Evolutionary conservation across 2,888 invertebrate genomes (phyloP).

Genomic region (Cerastoderma edule): DNA sequence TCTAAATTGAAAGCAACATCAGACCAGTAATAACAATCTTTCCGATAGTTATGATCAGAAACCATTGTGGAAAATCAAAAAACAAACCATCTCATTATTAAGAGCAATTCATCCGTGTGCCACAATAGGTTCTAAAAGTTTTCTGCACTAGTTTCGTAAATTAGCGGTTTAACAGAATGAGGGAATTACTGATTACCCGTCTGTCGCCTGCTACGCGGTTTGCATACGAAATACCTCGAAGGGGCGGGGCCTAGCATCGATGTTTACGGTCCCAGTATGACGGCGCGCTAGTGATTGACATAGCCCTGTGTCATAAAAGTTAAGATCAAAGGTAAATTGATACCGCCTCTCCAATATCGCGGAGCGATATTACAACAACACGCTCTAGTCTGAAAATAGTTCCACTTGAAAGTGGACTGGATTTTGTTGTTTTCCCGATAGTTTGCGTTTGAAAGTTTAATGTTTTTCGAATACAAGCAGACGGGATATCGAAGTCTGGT

Average conservation of each 20-base stretch:
- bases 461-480: conserved; percentile 26
- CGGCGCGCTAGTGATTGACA: conserved; percentile 61
- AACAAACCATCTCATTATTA: no score
- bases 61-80: no score
- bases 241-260: conserved; percentile 48
- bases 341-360: conserved; percentile 61
- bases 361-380: conserved; percentile 45
- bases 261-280: conserved; percentile 55
- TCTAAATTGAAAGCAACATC: no score
- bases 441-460: conserved; percentile 21
- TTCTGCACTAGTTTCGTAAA: no score
- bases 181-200: conserved; percentile 17
- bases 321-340: conserved; percentile 68
- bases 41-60: no score
- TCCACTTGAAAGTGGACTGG: conserved; percentile 27
- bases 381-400: conserved; percentile 49
- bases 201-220: conserved; percentile 19
- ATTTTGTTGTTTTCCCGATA: conserved; percentile 26
- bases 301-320: conserved; percentile 63
- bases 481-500: conserved; percentile 16
- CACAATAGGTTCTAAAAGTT: no score
- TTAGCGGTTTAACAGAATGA: no score
- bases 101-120: no score
- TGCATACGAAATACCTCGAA: conserved; percentile 25
- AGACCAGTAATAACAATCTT: no score